phyloP scores from a whole-genome alignment of 2,888 invertebrate species.

The Platypus cylindrus region DNA sequence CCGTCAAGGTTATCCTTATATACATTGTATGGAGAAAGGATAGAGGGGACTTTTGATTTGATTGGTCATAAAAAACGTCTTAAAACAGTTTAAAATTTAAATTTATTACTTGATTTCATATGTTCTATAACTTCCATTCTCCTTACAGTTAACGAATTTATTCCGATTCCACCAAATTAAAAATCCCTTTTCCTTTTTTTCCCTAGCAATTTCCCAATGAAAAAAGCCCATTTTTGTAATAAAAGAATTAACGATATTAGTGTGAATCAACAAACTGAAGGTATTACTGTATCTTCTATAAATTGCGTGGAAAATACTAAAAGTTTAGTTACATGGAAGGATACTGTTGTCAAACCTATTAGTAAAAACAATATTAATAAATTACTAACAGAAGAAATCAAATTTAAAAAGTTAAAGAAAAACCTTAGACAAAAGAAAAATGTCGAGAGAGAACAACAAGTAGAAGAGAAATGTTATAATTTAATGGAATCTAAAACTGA shows the following conservation, averaged over 20 bases:
- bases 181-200: constrained; percentile 25
- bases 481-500: no score
- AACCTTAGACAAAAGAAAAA: no score
- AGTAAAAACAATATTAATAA: no score
- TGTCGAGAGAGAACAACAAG: no score
- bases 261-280: constrained; percentile 28
- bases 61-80: not conserved
- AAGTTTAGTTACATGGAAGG: constrained; percentile 28
- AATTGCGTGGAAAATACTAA: constrained; percentile 12
- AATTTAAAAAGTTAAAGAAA: no score
- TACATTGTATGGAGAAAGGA: constrained; percentile 29
- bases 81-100: not conserved
- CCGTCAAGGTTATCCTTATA: not conserved
- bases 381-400: no score
- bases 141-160: constrained; percentile 19
- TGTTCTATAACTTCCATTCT: constrained; percentile 22
- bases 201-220: constrained; percentile 20
- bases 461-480: no score
- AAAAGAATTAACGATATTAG: constrained; percentile 31
- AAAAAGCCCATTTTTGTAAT: constrained; percentile 17
- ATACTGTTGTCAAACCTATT: constrained; percentile 17
- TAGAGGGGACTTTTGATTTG: constrained; percentile 21
- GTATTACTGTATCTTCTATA: constrained; percentile 29
- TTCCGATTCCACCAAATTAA: constrained; percentile 10
- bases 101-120: not conserved